Conservation (phyloP, 2,797 vertebrate species). For the Phaenicophaeus curvirostris region DNA sequence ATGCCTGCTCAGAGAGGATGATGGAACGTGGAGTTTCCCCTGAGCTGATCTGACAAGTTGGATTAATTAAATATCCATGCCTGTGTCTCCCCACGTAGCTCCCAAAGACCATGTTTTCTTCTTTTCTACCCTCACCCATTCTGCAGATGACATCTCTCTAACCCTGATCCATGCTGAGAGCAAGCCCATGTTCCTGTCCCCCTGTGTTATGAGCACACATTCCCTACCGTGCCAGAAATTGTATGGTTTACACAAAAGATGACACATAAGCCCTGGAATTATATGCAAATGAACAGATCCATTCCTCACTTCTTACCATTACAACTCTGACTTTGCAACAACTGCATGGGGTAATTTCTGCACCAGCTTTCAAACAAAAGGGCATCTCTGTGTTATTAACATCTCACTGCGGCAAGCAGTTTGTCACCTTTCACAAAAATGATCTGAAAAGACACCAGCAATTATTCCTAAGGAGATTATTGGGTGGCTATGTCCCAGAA, state of each 20-base stretch:
- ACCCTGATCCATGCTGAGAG: conserved; percentile 16
- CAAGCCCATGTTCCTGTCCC: neutral
- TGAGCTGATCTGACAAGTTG: neutral
- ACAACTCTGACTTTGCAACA: conserved; percentile 61
- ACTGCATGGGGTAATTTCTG: conserved; percentile 61
- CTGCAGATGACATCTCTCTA: neutral
- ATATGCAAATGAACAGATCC: conserved; percentile 73
- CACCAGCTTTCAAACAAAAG: conserved; percentile 69
- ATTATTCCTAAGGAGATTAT: conserved; percentile 77
- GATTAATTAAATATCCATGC: neutral
- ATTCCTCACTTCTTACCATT: conserved; percentile 23
- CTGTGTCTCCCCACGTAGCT: neutral
- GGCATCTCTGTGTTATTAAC: conserved; percentile 76
- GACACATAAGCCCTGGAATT: conserved; percentile 71
- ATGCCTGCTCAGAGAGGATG: neutral
- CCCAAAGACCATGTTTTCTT: neutral
- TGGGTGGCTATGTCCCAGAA: conserved; percentile 60
- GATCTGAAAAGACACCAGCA: conserved; percentile 80
- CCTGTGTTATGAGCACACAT: conserved; percentile 15
- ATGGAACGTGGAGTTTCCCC: neutral
- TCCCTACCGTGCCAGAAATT: conserved; percentile 69
- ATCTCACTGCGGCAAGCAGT: conserved; percentile 70
- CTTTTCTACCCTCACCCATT: neutral
- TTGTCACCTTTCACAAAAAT: conserved; percentile 77
- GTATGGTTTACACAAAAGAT: conserved; percentile 69